Evolutionary conservation across 2,797 vertebrate species (phyloP).

Genomic region (Mormyrus hasselquistii): DNA sequence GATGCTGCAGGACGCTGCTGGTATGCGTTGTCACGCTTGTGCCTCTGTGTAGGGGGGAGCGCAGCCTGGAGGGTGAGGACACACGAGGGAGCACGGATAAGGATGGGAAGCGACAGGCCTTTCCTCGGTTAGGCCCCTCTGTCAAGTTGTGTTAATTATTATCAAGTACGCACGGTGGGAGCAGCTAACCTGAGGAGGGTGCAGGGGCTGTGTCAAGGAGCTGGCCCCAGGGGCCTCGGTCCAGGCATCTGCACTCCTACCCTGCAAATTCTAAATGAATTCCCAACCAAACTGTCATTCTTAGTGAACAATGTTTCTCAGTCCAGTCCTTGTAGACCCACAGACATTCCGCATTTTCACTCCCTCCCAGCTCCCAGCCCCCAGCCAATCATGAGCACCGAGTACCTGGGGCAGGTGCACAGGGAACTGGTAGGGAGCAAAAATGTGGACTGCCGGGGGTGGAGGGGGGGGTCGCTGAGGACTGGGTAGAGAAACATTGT

Average conservation of each 20-base stretch:
- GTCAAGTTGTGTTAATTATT: conserved; percentile 41
- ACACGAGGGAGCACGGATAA: not conserved
- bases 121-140: conserved; percentile 31
- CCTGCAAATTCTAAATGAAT: not conserved
- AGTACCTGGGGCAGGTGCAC: not conserved
- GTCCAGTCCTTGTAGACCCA: not conserved
- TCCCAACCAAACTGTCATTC: conserved; percentile 20
- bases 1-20: too few relatives aligned
- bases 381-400: not conserved
- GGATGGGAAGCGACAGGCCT: conserved; percentile 30
- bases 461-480: not conserved
- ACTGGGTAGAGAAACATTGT: not conserved
- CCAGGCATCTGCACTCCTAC: not conserved
- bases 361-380: not conserved
- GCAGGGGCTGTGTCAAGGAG: not conserved
- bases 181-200: conserved; percentile 24
- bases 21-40: conserved; percentile 16
- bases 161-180: conserved; percentile 29
- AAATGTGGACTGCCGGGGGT: not conserved
- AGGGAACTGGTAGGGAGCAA: not conserved
- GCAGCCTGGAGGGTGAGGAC: not conserved
- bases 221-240: not conserved
- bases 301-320: not conserved
- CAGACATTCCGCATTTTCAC: not conserved
- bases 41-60: conserved; percentile 28